Evolutionary conservation across 2,797 vertebrate species (phyloP).

Genomic region (Notolabrus celidotus): DNA sequence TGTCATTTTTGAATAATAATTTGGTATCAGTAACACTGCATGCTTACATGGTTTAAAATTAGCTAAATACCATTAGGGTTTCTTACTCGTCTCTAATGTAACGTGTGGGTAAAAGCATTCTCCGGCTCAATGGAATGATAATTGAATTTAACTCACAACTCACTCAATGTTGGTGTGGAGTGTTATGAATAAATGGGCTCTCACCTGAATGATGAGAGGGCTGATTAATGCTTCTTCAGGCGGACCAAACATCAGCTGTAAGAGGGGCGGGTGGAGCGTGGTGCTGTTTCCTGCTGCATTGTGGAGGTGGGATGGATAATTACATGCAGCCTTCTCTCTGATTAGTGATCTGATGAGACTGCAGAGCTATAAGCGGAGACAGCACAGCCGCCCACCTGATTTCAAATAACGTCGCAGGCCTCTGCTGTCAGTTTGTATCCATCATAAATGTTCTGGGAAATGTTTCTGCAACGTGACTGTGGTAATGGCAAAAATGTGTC

Average conservation of each 20-base stretch:
- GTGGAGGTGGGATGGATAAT: conserved; percentile 60
- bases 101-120: conserved; percentile 18
- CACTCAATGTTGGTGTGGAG: conserved; percentile 62
- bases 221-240: conserved; percentile 61
- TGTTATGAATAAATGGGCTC: conserved; percentile 49
- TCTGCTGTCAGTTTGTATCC: conserved; percentile 62
- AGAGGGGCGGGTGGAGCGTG: conserved; percentile 13
- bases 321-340: conserved; percentile 46
- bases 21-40: conserved; percentile 17
- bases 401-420: conserved; percentile 46
- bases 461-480: conserved; percentile 20
- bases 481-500: neutral
- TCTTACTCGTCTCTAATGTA: conserved; percentile 27
- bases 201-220: conserved; percentile 44
- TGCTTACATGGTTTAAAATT: conserved; percentile 32
- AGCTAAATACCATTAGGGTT: conserved; percentile 34
- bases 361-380: conserved; percentile 28
- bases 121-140: conserved; percentile 30
- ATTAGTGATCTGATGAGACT: conserved; percentile 69
- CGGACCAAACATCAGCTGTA: conserved; percentile 44
- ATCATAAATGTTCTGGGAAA: conserved; percentile 54
- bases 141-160: conserved; percentile 62
- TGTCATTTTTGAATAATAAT: conserved; percentile 27
- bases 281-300: conserved; percentile 40
- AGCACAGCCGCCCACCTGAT: conserved; percentile 47